Conservation (phyloP, 2,888 invertebrate species). For the Cynaeus angustus region DNA sequence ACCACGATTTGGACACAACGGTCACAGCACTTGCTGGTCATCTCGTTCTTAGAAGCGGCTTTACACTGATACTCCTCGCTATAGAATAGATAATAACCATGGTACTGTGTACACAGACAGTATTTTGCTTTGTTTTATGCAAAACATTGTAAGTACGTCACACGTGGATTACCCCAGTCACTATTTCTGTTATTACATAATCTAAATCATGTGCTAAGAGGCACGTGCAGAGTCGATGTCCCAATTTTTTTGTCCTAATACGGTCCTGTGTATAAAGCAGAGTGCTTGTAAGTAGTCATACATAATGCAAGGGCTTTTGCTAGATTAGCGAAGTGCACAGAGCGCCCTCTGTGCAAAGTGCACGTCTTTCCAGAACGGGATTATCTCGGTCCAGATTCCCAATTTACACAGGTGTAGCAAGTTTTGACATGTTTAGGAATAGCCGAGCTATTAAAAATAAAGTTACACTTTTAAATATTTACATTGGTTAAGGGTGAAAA, state of each 20-base stretch:
- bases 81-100: constrained; percentile 28
- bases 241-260: constrained; percentile 8
- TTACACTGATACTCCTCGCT: constrained; percentile 14
- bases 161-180: constrained; percentile 18
- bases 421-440: not conserved
- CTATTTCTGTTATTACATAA: constrained; percentile 6
- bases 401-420: constrained; percentile 36
- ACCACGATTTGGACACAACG: constrained; percentile 24
- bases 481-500: constrained; percentile 35
- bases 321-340: constrained; percentile 43
- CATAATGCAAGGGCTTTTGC: constrained; percentile 46
- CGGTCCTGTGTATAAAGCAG: constrained; percentile 39
- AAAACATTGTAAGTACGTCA: constrained; percentile 29
- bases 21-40: constrained; percentile 14
- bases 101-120: constrained; percentile 14
- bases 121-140: constrained; percentile 23
- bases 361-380: constrained; percentile 35
- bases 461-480: constrained; percentile 34
- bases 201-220: not conserved
- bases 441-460: constrained; percentile 16
- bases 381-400: constrained; percentile 32
- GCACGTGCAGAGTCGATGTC: constrained; percentile 14
- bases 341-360: constrained; percentile 39
- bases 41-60: constrained; percentile 3
- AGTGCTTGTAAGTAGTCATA: constrained; percentile 46